Base-by-base conservation (phyloP, 2,797 vertebrate genomes). In the Tokudaia muenninki region DNA sequence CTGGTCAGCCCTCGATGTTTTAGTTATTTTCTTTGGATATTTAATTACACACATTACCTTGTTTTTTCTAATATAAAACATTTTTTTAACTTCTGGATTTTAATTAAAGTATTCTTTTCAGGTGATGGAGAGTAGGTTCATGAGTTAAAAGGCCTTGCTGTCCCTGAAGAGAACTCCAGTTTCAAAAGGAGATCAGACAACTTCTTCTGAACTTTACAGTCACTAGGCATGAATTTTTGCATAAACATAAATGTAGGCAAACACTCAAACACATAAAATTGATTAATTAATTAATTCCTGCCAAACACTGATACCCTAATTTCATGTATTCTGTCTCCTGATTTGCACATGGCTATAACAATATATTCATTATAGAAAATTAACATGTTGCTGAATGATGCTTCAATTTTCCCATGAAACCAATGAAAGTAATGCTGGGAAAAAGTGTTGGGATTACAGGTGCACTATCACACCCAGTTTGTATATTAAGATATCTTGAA, bases 1-100 rank as follows among this genome's bases (percentile, higher is more conserved):
- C 14, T 17, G 29, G 87, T n/a, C 34, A 59, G 1, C 7, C 8
- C 3, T 65, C 4, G 19, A 9, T 65, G 4, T 55, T 87, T 87
- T 79, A 82, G 50, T 52, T 50, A 89, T 94, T 93, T 90, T 63
- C 59, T 94, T 91, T 47, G 59, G 67, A 24, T 16, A 80, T 41
- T 63, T 87, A 94, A 91, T 89, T 72, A 78, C 10, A 6, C 92
- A 83, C 61, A 82, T 96, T 10, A 82, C 63, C 24, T 84, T 93
- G 12, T 44, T 95, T 84, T 83, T 7, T 84, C 72, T 93, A 59
- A 22, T 67, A 41, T 24, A 19, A 24, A 91, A 57, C 6, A 72
- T 80, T 72, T 78, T 92, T 81, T 92, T n/a, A 19, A 90, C 63
- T 57, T 52, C 31, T 77, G 21, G 88, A 82, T 63, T n/a, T 92